phyloP scores from a whole-genome alignment of 2,888 invertebrate species.

The Lepetodrilus schrolli region DNA sequence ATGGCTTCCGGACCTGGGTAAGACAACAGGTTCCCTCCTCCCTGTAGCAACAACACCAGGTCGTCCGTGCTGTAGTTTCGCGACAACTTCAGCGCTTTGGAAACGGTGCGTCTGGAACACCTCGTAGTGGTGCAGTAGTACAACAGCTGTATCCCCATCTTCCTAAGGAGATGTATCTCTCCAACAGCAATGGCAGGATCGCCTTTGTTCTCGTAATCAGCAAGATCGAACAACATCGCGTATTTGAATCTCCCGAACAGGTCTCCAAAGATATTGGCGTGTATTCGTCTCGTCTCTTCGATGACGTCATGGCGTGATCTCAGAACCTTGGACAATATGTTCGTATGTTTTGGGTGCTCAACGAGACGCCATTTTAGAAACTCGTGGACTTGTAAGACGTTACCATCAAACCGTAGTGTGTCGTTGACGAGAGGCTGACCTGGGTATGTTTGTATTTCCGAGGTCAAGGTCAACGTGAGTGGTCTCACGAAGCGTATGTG shows the following conservation, averaged over 20 bases:
- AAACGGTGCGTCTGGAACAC: not conserved
- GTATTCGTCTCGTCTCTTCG: constrained; percentile 30
- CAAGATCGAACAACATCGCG: constrained; percentile 45
- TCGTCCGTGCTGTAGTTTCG: not conserved
- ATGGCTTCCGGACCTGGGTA: not conserved
- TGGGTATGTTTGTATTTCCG: too few relatives aligned
- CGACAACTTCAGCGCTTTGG: not conserved
- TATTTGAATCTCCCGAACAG: constrained; percentile 28
- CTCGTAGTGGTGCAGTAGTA: not conserved
- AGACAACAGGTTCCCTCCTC: constrained; percentile 25
- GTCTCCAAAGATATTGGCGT: constrained; percentile 19
- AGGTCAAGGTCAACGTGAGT: too few relatives aligned
- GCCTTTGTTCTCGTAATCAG: constrained; percentile 45
- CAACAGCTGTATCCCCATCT: constrained; percentile 32
- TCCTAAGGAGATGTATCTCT: constrained; percentile 35
- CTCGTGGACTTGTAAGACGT: too few relatives aligned
- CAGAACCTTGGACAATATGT: not conserved
- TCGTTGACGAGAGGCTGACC: too few relatives aligned
- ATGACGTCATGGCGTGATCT: constrained; percentile 25
- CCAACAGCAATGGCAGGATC: constrained; percentile 47
- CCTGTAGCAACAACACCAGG: constrained; percentile 14
- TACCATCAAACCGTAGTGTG: too few relatives aligned
- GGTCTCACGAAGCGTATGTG: too few relatives aligned
- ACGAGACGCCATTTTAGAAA: not conserved
- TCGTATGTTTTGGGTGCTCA: not conserved